A percentile compares a stretch with the other conserved stretches of the same genome.
phyloP scores from a whole-genome alignment of 2,113 vertebrate genomes.

The Rhegmatorhina hoffmannsi region DNA sequence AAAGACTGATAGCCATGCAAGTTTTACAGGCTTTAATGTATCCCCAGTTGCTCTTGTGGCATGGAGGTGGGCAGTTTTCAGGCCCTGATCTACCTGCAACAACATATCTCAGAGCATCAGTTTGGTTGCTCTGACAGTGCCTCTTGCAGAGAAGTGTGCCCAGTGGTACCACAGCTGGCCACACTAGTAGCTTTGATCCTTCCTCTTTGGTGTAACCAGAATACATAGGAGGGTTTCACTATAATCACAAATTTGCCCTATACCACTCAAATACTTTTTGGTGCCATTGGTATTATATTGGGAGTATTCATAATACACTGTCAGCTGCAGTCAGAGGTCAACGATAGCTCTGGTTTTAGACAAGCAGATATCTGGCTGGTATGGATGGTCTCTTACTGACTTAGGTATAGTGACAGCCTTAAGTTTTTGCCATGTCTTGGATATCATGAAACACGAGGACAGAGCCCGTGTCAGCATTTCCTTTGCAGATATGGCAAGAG shows the following conservation, averaged over 20 bases:
- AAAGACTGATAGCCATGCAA: neutral
- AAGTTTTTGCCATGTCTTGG: neutral
- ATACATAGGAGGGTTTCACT: neutral
- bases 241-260: neutral
- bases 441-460: neutral
- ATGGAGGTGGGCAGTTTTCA: neutral
- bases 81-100: neutral
- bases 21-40: neutral
- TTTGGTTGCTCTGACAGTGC: neutral
- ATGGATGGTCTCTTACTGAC: neutral
- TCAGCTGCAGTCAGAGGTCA: neutral
- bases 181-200: neutral
- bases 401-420: neutral
- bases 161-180: neutral
- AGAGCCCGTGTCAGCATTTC: neutral
- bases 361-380: neutral
- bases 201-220: neutral
- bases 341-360: neutral
- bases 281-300: neutral
- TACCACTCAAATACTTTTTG: neutral
- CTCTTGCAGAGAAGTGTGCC: neutral
- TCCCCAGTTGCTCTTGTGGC: neutral
- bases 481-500: neutral
- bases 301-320: neutral
- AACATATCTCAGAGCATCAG: neutral